Percentiles rank a stretch among this genome's conserved stretches.
These are phyloP conservation scores for Labrus mixtus DNA, from an alignment of 2,113 vertebrate species.

Conservation along the genomic window DNA sequence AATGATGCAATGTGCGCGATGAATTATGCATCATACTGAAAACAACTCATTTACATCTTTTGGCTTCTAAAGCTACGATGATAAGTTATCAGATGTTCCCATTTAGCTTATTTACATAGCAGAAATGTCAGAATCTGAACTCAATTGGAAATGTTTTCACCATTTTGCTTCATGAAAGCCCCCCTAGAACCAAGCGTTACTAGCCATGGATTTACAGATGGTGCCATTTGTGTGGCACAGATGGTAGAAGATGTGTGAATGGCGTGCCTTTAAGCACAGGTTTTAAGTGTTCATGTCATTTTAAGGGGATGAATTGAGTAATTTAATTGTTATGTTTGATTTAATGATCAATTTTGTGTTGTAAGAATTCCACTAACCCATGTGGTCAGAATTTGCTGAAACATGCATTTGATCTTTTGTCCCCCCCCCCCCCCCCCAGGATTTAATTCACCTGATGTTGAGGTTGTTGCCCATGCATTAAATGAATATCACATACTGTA, in stretches of 20 bases:
- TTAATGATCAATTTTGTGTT: conserved; percentile 1
- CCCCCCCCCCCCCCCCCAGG: too few relatives aligned
- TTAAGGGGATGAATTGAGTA: not conserved
- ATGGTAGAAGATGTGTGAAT: conserved; percentile 59
- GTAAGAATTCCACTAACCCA: not conserved
- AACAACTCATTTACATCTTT: not conserved
- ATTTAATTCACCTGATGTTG: too few relatives aligned
- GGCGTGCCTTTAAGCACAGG: conserved; percentile 30
- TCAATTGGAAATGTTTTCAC: conserved; percentile 17
- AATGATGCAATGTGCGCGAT: too few relatives aligned
- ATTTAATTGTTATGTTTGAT: conserved; percentile 26
- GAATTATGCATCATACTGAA: not conserved
- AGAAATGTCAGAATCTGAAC: not conserved
- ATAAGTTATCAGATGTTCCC: not conserved
- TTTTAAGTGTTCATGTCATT: conserved; percentile 22
- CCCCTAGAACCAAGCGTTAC: conserved; percentile 21
- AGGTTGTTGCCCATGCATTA: not conserved
- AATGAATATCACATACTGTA: not conserved
- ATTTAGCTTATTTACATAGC: not conserved
- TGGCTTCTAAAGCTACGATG: not conserved
- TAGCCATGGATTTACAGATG: conserved; percentile 69
- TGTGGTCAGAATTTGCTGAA: not conserved
- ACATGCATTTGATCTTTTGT: not conserved
- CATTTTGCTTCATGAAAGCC: conserved; percentile 24
- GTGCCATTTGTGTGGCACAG: conserved; percentile 63